phyloP scores from a whole-genome alignment of 2,113 vertebrate species.

The Oreochromis niloticus region DNA sequence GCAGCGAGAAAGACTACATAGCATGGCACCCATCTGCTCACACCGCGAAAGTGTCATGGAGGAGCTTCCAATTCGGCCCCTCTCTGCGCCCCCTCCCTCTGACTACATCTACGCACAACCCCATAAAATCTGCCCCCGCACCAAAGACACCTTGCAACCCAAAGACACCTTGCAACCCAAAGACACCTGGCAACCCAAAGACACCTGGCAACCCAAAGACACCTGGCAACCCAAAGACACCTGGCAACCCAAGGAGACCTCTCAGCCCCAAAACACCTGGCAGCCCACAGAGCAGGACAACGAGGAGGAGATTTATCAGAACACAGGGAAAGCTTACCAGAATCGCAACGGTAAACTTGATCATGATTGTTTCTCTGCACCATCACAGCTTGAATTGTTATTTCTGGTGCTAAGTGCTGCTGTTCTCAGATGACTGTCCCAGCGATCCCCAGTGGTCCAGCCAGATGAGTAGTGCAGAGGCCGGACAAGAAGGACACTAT shows the following conservation, averaged over 20 bases:
- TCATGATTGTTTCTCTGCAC: background rate
- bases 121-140: background rate
- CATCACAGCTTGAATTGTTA: background rate
- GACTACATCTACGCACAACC: background rate
- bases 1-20: background rate
- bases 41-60: background rate
- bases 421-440: constrained; percentile 3
- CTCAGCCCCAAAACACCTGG: background rate
- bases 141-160: background rate
- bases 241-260: too few relatives aligned
- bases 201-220: background rate
- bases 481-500: constrained; percentile 43
- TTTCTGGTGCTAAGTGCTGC: background rate
- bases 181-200: background rate
- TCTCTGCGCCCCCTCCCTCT: background rate
- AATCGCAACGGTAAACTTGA: background rate
- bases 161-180: too few relatives aligned
- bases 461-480: background rate
- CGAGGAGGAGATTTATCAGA: background rate
- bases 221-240: background rate
- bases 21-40: background rate
- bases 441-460: background rate
- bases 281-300: background rate
- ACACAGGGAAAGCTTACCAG: background rate
- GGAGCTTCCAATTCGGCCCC: background rate